Base-by-base conservation (phyloP, 2,888 invertebrate genomes). In the Cremastinae sp. region DNA sequence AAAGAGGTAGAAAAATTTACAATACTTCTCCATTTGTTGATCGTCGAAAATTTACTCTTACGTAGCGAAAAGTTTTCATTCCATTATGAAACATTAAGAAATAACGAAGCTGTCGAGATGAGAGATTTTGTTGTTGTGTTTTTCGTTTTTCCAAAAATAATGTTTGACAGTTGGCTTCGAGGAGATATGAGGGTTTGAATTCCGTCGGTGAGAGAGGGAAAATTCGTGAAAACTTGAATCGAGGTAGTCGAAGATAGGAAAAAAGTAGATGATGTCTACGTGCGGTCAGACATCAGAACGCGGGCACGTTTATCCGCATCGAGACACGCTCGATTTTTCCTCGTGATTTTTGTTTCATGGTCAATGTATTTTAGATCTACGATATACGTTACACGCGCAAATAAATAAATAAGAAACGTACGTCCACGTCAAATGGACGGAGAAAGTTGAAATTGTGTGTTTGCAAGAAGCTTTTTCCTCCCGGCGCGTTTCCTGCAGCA, bases 311-410 rank as follows among this genome's bases (percentile, higher is more conserved):
- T 28, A 55, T 20, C 53, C 9, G 49, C 16, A 10, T 28, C 28
- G 28, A 28, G 28, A 3, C 28, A 28, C 10, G 1, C 22, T 14
- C 37, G 35, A 49, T 68, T 66, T 45, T 65, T 70, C 59, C 53
- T 61, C 59, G 66, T 68, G 66, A 69, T 81, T 77, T 78, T 79
- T 75, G 70, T 76, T 75, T 69, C 55, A 55, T 12, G 66, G 56
- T 72, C 66, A 71, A 58, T 78, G 72, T 71, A 68, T 20, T 39
- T 43, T 12, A 72, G 62, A 56, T 35, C 66, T 58, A 62, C 45
- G 9, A 37, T 51, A 16, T 51, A 39, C 39, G 18, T 51, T 12
- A 1, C 4, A 20, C 3, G 28, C 28, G 28, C 28, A 28, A 28
- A 28, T 28, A 28, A 28, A 28, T 28, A 28, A 28, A 28, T 28